These are phyloP conservation scores for Sinelater perroti DNA, from an alignment of 2,888 invertebrate species.

Conservation along the genomic window DNA sequence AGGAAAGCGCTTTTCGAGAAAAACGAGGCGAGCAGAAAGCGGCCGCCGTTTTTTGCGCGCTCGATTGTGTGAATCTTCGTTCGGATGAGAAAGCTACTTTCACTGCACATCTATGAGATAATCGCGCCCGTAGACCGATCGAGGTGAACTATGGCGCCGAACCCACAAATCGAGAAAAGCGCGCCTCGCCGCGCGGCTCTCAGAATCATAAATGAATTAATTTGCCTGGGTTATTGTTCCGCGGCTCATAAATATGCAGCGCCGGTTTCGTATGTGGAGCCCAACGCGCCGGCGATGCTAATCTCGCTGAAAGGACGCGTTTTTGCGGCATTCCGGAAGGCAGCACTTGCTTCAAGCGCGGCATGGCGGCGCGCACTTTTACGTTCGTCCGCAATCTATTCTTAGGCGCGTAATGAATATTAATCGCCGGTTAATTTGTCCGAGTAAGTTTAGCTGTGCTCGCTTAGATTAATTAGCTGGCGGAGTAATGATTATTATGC, in stretches of 20 bases:
- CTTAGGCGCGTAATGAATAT: neutral
- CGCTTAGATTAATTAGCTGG: constrained; percentile 6
- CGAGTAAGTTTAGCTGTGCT: constrained; percentile 2
- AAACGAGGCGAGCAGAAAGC: constrained; percentile 18
- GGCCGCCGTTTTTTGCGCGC: constrained; percentile 29
- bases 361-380: constrained; percentile 4
- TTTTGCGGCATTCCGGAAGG: constrained; percentile 5
- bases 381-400: neutral
- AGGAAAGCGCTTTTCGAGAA: constrained; percentile 6
- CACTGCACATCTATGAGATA: constrained; percentile 38
- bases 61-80: constrained; percentile 38
- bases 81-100: constrained; percentile 41
- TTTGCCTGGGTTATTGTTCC: constrained; percentile 30
- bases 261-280: no score
- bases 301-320: constrained; percentile 1
- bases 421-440: neutral
- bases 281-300: no score
- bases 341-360: neutral
- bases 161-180: constrained; percentile 32
- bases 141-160: constrained; percentile 32
- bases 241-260: constrained; percentile 16
- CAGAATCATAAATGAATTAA: constrained; percentile 22
- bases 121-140: constrained; percentile 25
- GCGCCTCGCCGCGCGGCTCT: constrained; percentile 2
- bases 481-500: constrained; percentile 3